Conservation (phyloP, 2,888 invertebrate species). For the Frankliniella fusca region DNA sequence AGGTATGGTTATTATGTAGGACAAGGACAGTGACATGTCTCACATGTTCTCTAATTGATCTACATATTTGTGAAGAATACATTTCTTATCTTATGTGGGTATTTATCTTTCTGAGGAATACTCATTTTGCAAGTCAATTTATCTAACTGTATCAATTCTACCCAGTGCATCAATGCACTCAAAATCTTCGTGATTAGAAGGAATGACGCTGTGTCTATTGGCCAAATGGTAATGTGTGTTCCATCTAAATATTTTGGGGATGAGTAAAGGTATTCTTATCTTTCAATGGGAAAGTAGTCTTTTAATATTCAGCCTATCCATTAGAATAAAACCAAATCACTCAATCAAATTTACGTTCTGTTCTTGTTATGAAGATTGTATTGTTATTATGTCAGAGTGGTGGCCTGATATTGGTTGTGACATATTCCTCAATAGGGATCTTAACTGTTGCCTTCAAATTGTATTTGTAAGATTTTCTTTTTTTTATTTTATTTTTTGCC, state of each 20-base stretch:
- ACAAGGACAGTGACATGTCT: background rate
- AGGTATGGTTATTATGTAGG: background rate
- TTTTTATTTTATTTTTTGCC: background rate
- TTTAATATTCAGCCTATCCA: background rate
- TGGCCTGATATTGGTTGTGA: background rate
- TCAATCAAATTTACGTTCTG: background rate
- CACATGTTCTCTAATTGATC: background rate
- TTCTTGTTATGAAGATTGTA: background rate
- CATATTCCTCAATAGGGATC: background rate
- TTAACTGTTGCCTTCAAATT: background rate
- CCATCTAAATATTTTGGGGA: too few species aligned
- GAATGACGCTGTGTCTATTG: too few species aligned
- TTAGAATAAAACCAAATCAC: background rate
- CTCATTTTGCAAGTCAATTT: background rate
- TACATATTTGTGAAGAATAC: background rate
- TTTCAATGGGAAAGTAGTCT: background rate
- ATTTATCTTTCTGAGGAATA: background rate
- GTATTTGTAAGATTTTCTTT: background rate
- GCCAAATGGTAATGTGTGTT: too few species aligned
- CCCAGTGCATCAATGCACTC: background rate
- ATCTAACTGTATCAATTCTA: background rate
- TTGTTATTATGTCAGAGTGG: background rate
- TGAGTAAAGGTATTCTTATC: too few species aligned
- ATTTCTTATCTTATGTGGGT: background rate
- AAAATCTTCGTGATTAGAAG: background rate